phyloP scores from a whole-genome alignment of 2,797 vertebrate genomes.

The Margarornis squamiger region DNA sequence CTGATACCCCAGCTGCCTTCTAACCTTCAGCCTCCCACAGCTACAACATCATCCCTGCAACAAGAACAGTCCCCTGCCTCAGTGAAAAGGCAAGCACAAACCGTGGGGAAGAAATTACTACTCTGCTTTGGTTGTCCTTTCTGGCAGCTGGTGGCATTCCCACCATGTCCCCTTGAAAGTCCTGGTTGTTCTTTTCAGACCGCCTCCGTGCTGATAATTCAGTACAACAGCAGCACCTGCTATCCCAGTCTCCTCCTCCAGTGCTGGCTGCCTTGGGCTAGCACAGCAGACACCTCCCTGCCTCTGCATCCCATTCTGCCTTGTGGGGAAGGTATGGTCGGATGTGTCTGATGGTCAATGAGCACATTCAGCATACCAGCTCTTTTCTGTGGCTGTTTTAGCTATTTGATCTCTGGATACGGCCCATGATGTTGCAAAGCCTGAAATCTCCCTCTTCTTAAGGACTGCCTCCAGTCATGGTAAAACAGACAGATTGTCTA shows the following conservation, averaged over 20 bases:
- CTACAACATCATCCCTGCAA: neutral
- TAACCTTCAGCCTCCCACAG: neutral
- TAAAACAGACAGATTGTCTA: neutral
- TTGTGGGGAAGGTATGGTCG: fast-evolving
- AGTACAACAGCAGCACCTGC: neutral
- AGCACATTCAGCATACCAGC: neutral
- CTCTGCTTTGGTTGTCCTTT: neutral
- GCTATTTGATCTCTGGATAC: neutral
- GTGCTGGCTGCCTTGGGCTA: neutral
- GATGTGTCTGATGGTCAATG: neutral
- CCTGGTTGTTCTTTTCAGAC: neutral
- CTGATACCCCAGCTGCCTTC: neutral
- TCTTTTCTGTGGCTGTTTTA: neutral
- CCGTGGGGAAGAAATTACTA: neutral
- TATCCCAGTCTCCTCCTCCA: neutral
- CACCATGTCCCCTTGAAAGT: neutral
- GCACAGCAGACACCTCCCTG: neutral
- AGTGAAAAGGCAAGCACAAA: neutral
- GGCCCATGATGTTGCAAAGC: neutral
- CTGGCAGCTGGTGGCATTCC: neutral
- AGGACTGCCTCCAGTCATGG: neutral
- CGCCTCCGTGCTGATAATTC: neutral
- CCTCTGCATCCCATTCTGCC: neutral
- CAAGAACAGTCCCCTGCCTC: neutral
- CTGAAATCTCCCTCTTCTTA: neutral